A percentile compares a stretch with the other conserved stretches of the same genome.
These are phyloP conservation scores for Colistium nudipinnis DNA, from an alignment of 2,113 vertebrate genomes.

Conservation along the genomic window DNA sequence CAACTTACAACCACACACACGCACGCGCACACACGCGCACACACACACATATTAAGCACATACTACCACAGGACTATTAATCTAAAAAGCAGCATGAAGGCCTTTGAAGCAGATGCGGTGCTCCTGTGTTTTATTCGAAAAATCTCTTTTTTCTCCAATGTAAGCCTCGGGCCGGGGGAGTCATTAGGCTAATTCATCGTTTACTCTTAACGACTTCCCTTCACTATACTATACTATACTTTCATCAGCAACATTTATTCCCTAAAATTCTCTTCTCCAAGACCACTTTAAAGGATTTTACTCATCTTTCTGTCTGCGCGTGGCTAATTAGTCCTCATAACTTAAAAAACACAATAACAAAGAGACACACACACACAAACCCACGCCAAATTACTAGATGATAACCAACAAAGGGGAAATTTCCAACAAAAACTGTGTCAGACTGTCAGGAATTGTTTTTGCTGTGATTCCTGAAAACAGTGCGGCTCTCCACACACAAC, in stretches of 20 bases:
- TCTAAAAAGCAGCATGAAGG: constrained; percentile 47
- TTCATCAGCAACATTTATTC: constrained; percentile 15
- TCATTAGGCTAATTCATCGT: constrained; percentile 41
- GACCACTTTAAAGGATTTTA: not conserved
- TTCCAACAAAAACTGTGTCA: not conserved
- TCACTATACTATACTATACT: constrained; percentile 16
- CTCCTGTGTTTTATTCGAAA: constrained; percentile 27
- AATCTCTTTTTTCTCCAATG: constrained; percentile 9
- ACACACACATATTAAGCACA: not conserved
- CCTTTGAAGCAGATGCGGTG: constrained; percentile 24
- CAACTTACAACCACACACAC: not conserved
- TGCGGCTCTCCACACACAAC: not conserved
- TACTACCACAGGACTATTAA: constrained; percentile 35
- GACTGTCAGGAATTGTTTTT: constrained; percentile 6
- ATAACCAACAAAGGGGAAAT: constrained; percentile 8
- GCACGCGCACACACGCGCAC: constrained; percentile 18
- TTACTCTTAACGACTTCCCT: constrained; percentile 40
- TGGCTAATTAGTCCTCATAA: not conserved
- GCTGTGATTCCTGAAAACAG: constrained; percentile 9
- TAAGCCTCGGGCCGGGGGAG: constrained; percentile 11
- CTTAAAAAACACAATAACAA: not conserved
- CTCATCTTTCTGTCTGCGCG: not conserved
- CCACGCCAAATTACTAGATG: not conserved
- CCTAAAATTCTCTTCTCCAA: constrained; percentile 1
- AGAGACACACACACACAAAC: not conserved